Percentiles rank a stretch among this genome's conserved stretches.
Conservation (phyloP, 2,888 invertebrate species). For the Galeopsomyia nigrocyanea region DNA sequence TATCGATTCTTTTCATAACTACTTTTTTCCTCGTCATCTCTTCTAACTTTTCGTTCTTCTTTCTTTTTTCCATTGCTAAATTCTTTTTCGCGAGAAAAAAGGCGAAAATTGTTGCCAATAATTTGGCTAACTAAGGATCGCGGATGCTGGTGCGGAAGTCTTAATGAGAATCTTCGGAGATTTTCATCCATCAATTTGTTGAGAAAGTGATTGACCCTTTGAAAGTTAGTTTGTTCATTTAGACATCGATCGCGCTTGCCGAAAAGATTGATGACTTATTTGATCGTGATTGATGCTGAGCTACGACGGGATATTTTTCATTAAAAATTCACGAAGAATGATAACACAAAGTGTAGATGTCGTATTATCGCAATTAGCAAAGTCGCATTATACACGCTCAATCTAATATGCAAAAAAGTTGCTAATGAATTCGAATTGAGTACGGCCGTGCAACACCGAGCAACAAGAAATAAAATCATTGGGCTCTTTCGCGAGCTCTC, state of each 20-base stretch:
- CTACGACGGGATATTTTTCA: constrained; percentile 11
- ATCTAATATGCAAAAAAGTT: no score
- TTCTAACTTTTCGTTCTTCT: constrained; percentile 30
- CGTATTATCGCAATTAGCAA: no score
- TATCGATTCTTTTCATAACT: constrained; percentile 46
- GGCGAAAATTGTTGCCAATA: constrained; percentile 39
- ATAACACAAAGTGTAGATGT: no score
- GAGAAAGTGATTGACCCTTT: neutral
- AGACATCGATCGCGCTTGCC: constrained; percentile 27
- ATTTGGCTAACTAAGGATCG: constrained; percentile 36
- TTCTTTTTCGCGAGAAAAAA: constrained; percentile 15
- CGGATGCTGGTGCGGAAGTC: no score
- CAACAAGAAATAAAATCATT: constrained; percentile 13
- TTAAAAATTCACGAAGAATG: neutral
- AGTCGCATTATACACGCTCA: no score
- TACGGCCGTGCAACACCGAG: neutral
- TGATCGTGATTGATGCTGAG: constrained; percentile 25
- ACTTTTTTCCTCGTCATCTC: constrained; percentile 34
- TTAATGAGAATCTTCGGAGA: neutral
- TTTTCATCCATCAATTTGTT: constrained; percentile 15
- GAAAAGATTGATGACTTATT: constrained; percentile 37
- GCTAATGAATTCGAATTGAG: neutral
- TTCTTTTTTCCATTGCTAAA: constrained; percentile 10
- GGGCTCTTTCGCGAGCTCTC: neutral
- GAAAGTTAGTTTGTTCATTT: constrained; percentile 26